Conservation (phyloP, 2,113 vertebrate species). For the Elgaria multicarinata region DNA sequence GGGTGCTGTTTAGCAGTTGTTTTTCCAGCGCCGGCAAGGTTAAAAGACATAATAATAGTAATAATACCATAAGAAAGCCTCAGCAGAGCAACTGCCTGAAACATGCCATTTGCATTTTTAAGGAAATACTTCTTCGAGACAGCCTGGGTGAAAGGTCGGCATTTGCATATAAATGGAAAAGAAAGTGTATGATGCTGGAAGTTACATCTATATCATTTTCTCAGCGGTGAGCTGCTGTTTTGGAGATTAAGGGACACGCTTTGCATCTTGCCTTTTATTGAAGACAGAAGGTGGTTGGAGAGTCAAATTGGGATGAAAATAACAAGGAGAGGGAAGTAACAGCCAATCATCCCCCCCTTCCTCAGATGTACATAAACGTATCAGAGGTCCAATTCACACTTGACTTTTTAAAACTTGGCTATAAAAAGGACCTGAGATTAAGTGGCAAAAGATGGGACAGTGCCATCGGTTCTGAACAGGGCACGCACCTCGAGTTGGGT, state of each 20-base stretch:
- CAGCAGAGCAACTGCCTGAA: constrained; percentile 72
- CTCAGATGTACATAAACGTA: background rate
- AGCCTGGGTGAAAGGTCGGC: constrained; percentile 83
- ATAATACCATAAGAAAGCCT: constrained; percentile 70
- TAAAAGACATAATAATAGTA: constrained; percentile 80
- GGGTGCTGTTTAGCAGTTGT: constrained; percentile 71
- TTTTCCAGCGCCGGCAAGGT: constrained; percentile 71
- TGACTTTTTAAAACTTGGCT: constrained; percentile 15
- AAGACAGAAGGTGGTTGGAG: constrained; percentile 72
- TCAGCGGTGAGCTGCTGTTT: constrained; percentile 80
- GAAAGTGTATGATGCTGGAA: constrained; percentile 80
- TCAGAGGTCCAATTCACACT: constrained; percentile 5
- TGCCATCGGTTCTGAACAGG: background rate
- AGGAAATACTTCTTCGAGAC: constrained; percentile 82
- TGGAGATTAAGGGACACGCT: constrained; percentile 76
- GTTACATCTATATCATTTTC: constrained; percentile 85
- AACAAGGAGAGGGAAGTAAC: constrained; percentile 58
- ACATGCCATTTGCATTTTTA: constrained; percentile 86
- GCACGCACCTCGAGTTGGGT: too few species aligned
- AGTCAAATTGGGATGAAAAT: constrained; percentile 77
- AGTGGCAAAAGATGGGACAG: background rate
- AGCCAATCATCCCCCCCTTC: background rate
- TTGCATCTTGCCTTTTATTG: constrained; percentile 78
- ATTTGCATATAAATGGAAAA: constrained; percentile 89
- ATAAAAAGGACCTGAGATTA: background rate